Percentiles rank a stretch among this genome's conserved stretches.
These are phyloP conservation scores for Perdix hodgsoniae DNA, from an alignment of 2,797 vertebrate species.

Conservation along the genomic window DNA sequence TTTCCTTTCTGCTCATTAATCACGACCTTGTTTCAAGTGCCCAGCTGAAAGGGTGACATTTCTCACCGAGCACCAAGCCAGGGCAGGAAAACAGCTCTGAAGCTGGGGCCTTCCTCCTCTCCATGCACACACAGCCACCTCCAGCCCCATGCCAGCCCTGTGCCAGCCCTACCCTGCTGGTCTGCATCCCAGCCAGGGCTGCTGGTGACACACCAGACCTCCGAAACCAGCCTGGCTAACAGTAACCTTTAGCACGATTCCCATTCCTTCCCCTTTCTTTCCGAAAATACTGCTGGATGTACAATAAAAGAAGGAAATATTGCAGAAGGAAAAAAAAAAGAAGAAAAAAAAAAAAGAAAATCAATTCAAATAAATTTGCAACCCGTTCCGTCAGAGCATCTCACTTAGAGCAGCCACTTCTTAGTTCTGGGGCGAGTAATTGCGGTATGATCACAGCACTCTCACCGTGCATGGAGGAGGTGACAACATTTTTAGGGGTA, in stretches of 20 bases:
- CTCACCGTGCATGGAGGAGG: not conserved
- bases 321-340: no score
- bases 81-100: not conserved
- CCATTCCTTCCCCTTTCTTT: not conserved
- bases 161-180: not conserved
- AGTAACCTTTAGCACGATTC: not conserved
- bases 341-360: not conserved
- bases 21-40: not conserved
- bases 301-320: conserved; percentile 3
- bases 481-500: conserved; percentile 42
- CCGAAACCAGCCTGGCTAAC: not conserved
- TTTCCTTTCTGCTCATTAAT: not conserved
- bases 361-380: conserved; percentile 47
- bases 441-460: not conserved
- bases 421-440: conserved; percentile 37
- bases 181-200: not conserved
- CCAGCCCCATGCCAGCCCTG: not conserved
- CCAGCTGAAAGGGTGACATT: not conserved
- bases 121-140: not conserved
- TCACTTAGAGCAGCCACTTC: conserved; percentile 37
- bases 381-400: not conserved
- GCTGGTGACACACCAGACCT: not conserved
- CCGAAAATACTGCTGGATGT: not conserved
- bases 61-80: not conserved
- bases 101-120: not conserved